A percentile compares a stretch with the other conserved stretches of the same genome.
Conservation (phyloP, 1,140 invertebrate genomes). For the Drosophila truncata region DNA sequence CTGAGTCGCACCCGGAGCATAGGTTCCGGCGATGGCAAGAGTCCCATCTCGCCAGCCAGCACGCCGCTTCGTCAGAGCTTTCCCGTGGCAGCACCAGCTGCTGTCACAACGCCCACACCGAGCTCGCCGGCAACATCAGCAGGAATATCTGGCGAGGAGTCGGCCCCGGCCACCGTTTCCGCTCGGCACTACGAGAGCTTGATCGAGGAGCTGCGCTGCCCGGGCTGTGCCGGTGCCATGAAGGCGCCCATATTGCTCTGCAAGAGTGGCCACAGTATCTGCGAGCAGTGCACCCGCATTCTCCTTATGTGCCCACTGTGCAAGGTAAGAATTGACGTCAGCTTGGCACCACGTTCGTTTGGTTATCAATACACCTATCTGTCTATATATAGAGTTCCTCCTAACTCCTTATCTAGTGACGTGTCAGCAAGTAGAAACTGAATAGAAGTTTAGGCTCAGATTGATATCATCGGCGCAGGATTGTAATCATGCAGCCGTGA, state of each 20-base stretch:
- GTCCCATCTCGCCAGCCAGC: slow-evolving; percentile 4
- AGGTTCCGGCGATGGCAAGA: slow-evolving; percentile 64
- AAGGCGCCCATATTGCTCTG: slow-evolving; percentile 78
- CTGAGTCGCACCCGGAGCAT: slow-evolving; percentile 76
- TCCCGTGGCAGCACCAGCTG: slow-evolving; percentile 9
- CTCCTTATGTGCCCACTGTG: slow-evolving; percentile 81
- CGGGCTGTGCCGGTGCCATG: slow-evolving; percentile 81
- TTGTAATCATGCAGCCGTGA: slow-evolving; percentile 13
- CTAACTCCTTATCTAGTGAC: slow-evolving; percentile 40
- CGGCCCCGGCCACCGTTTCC: slow-evolving; percentile 36
- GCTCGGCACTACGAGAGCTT: slow-evolving; percentile 76
- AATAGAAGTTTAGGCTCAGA: slow-evolving; percentile 7
- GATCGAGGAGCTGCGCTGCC: slow-evolving; percentile 81
- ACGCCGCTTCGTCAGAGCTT: slow-evolving; percentile 31
- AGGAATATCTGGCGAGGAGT: not conserved
- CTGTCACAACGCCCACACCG: not conserved
- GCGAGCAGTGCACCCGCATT: slow-evolving; percentile 78
- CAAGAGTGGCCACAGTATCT: slow-evolving; percentile 80
- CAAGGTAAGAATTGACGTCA: slow-evolving; percentile 68
- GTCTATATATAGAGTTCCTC: slow-evolving; percentile 11
- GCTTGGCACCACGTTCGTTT: slow-evolving; percentile 3
- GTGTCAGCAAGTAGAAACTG: slow-evolving; percentile 20
- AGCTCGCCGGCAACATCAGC: not conserved
- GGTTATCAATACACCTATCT: slow-evolving; percentile 33
- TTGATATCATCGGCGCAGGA: slow-evolving; percentile 22